Base-by-base conservation (phyloP, 2,888 invertebrate species). In the Ischnus inquisitorius region DNA sequence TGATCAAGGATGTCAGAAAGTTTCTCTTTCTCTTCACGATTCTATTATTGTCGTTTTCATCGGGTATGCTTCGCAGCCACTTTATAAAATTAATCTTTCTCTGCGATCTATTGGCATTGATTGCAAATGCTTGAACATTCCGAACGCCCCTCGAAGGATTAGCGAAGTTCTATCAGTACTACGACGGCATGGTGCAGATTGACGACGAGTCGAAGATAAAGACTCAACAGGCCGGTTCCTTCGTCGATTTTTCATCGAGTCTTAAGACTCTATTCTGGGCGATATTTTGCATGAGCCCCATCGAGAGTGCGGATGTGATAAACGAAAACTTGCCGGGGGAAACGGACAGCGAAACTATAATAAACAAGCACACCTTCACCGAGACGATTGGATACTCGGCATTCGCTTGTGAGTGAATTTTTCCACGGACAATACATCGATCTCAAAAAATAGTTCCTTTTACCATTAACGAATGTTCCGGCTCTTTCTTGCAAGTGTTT, bases 241-340 rank as follows among this genome's bases (percentile, higher is more conserved):
- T 96, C 90, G 95, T 95, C 8, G 94, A 95, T 87, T 94, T 96
- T 62, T 85, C 93, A 3, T 94, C 95, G 14, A 95, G 96, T 0
- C 88, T 96, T 65, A 95, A 95, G 88, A 96, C 96, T 0, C 94
- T 96, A 74, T 96, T 96, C 91, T 96, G 96, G 96, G 95, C 96
- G 0, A 92, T 96, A 28, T 96, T 96, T 88, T 96, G 96, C 87
- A 95, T 96, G 95, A 95, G 95, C 0, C 95, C 96, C 0, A 92
- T 95, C 79, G 95, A 96, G 88, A 95, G 95, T 41, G 96, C 95
- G 0, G 95, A 96, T 86, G 96, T 96, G 14, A 94, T 96, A 10
- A 94, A 96, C 39, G 95, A 95, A 88, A 96, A 96, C 89, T 90
- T 95, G 28, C 94, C 94, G 0, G 94, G 94, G 0, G 94, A 94